phyloP scores from a whole-genome alignment of 64 coral and sea anemone genomes.

The Astreopora myriophthalma region DNA sequence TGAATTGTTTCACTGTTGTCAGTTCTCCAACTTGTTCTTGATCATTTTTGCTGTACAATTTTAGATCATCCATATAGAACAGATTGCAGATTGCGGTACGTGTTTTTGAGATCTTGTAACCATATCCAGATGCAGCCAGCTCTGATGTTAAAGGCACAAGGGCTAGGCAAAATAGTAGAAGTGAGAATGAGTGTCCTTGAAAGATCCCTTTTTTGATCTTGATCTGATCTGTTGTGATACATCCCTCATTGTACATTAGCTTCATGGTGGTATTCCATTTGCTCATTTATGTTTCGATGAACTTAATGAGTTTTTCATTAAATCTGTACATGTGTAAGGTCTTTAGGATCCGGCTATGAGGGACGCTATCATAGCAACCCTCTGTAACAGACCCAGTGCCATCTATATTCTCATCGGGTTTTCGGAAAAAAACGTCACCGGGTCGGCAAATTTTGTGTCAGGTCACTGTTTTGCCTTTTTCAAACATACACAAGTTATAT shows the following conservation, averaged over 20 bases:
- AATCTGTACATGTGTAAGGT: background rate
- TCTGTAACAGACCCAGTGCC: too few relatives aligned
- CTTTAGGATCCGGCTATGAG: constrained; percentile 15
- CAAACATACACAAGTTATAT: too few relatives aligned
- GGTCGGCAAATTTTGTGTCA: too few relatives aligned
- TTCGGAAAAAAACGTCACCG: too few relatives aligned
- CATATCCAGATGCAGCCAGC: background rate
- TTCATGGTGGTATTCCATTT: constrained; percentile 3
- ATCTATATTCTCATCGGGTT: too few relatives aligned
- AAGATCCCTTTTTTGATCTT: background rate
- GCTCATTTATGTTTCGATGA: background rate
- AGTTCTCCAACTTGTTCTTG: background rate
- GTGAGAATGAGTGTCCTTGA: background rate
- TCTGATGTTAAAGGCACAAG: constrained; percentile 41
- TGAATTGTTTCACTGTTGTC: background rate
- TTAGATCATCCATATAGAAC: constrained; percentile 32
- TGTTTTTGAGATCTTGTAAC: constrained; percentile 36
- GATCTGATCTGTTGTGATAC: background rate
- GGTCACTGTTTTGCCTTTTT: too few relatives aligned
- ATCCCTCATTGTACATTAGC: background rate
- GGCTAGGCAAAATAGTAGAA: background rate
- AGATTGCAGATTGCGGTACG: constrained; percentile 27
- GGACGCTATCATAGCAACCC: constrained; percentile 7
- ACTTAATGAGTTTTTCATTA: background rate
- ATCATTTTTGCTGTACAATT: constrained; percentile 21